Percentiles rank a stretch among this genome's conserved stretches.
These are phyloP conservation scores for Pangasius djambal DNA, from an alignment of 2,797 vertebrate species.

Conservation along the genomic window DNA sequence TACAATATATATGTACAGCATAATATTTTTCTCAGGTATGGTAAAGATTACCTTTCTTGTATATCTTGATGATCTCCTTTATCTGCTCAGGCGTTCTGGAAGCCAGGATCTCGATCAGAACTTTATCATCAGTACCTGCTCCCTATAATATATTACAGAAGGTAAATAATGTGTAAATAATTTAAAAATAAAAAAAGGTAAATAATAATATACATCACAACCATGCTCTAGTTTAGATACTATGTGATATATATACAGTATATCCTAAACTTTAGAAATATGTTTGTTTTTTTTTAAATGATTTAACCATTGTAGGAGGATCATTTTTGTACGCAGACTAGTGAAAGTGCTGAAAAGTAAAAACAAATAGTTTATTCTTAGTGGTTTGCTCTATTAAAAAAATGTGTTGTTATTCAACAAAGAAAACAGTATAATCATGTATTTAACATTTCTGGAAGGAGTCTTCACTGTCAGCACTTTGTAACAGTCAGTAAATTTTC, in stretches of 20 bases:
- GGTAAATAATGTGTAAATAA: neutral
- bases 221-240: neutral
- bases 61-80: slow-evolving; percentile 82
- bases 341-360: no score
- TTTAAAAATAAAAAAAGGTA: neutral
- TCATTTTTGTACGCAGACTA: neutral
- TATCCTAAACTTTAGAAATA: neutral
- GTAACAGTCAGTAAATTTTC: neutral
- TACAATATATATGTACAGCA: neutral
- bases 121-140: slow-evolving; percentile 88
- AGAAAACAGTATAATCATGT: neutral
- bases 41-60: slow-evolving; percentile 84
- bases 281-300: neutral
- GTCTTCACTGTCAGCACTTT: neutral
- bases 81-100: slow-evolving; percentile 86
- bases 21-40: neutral
- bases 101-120: slow-evolving; percentile 91
- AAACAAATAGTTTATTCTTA: neutral
- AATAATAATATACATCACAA: neutral
- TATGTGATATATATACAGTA: neutral
- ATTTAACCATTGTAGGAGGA: neutral
- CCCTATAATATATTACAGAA: slow-evolving; percentile 73
- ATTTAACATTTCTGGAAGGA: neutral
- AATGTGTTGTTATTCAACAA: neutral
- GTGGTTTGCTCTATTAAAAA: no score